Percentiles rank a stretch among this genome's conserved stretches.
These are phyloP conservation scores for Lepus townsendii DNA, from an alignment of 2,797 vertebrate species.

Conservation along the genomic window DNA sequence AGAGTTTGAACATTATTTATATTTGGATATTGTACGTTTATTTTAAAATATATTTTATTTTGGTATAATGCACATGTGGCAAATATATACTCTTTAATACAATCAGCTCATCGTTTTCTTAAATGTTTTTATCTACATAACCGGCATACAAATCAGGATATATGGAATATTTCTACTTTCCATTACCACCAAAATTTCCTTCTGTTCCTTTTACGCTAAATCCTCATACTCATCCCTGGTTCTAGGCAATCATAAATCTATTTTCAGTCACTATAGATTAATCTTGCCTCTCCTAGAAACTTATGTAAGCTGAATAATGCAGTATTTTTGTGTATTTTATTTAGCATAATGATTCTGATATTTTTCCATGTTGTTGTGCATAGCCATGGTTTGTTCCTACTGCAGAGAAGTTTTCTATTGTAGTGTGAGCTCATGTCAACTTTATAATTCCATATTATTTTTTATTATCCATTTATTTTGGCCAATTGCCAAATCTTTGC, in stretches of 20 bases:
- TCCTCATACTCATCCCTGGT: neutral
- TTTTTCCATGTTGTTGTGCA: neutral
- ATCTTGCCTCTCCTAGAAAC: neutral
- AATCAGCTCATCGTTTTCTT: neutral
- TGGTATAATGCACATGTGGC: neutral
- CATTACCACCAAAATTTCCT: neutral
- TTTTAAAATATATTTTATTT: slow-evolving; percentile 5
- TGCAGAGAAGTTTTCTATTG: neutral
- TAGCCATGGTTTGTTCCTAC: neutral
- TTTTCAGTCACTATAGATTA: neutral
- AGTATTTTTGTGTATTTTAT: neutral
- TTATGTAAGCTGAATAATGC: neutral
- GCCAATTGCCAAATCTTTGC: neutral
- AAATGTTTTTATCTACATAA: neutral
- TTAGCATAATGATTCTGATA: neutral
- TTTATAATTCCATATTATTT: neutral
- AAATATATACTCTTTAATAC: neutral
- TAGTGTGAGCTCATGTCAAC: neutral
- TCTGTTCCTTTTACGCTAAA: neutral
- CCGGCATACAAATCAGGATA: neutral
- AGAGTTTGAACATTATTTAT: neutral
- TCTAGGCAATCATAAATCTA: neutral
- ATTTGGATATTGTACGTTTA: neutral
- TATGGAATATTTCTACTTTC: neutral
- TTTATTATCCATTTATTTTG: neutral